These are phyloP conservation scores for Barypeithes pellucidus DNA, from an alignment of 2,888 invertebrate species.

Conservation along the genomic window DNA sequence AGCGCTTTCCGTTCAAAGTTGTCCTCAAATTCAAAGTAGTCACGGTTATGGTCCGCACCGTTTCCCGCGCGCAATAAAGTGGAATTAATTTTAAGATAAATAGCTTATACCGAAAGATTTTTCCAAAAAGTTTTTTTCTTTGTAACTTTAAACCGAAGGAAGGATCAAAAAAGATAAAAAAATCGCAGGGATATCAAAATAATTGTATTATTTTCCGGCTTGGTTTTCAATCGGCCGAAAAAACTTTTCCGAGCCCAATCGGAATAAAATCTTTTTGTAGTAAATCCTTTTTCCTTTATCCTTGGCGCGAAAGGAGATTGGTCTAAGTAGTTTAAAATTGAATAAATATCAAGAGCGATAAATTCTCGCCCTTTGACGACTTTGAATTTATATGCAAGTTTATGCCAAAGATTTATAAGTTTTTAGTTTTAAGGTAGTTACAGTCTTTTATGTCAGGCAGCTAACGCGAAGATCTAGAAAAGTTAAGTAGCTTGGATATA, in stretches of 20 bases:
- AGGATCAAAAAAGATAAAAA: slow-evolving; percentile 24
- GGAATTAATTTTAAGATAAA: background rate
- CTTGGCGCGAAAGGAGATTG: slow-evolving; percentile 52
- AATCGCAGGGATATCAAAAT: slow-evolving; percentile 26
- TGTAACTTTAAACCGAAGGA: slow-evolving; percentile 9
- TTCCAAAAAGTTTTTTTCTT: slow-evolving; percentile 5
- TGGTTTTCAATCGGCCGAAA: slow-evolving; percentile 41
- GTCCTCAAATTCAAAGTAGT: too few relatives aligned
- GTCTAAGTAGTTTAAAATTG: slow-evolving; percentile 60
- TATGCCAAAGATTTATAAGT: slow-evolving; percentile 58
- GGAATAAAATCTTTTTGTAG: slow-evolving; percentile 52
- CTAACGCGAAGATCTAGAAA: slow-evolving; percentile 38
- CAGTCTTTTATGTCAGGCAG: slow-evolving; percentile 50
- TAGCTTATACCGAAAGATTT: background rate
- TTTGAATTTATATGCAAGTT: slow-evolving; percentile 57
- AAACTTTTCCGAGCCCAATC: slow-evolving; percentile 38
- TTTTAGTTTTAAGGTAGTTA: slow-evolving; percentile 54
- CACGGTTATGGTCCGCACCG: too few relatives aligned
- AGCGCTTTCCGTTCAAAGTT: too few relatives aligned
- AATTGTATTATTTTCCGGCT: slow-evolving; percentile 34
- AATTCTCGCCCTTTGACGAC: slow-evolving; percentile 56
- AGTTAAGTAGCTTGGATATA: slow-evolving; percentile 47
- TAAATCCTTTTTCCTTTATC: slow-evolving; percentile 52
- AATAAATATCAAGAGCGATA: slow-evolving; percentile 59
- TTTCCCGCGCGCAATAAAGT: background rate